Evolutionary conservation across 2,113 vertebrate genomes (phyloP).

Genomic region (Ariopsis seemanni): DNA sequence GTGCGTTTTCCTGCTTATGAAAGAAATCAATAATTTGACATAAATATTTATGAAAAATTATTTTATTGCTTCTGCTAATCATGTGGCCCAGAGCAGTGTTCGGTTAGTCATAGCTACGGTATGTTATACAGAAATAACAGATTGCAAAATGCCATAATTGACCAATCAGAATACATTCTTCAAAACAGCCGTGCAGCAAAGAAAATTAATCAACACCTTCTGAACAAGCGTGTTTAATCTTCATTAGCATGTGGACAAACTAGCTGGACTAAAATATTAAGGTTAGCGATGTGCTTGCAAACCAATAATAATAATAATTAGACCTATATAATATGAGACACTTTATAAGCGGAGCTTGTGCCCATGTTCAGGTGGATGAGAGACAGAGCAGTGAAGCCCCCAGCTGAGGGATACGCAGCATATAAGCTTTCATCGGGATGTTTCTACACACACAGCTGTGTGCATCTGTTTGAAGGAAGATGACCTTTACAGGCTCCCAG

Average conservation of each 20-base stretch:
- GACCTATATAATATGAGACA: background rate
- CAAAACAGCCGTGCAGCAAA: too few species aligned
- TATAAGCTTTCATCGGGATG: background rate
- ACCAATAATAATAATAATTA: background rate
- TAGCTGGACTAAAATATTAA: background rate
- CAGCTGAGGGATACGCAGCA: background rate
- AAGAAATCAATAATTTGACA: too few species aligned
- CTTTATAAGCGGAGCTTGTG: background rate
- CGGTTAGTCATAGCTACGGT: too few species aligned
- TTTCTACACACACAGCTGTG: constrained; percentile 7
- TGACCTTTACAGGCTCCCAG: constrained; percentile 59
- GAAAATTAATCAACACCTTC: background rate
- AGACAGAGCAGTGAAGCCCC: constrained; percentile 4
- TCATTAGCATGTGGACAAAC: background rate
- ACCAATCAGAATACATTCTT: too few species aligned
- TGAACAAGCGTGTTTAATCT: background rate
- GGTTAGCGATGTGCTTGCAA: background rate
- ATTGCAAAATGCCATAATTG: too few species aligned
- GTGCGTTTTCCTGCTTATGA: too few species aligned
- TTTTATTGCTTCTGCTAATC: too few species aligned
- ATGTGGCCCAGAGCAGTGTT: too few species aligned
- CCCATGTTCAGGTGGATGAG: background rate
- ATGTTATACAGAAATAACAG: too few species aligned
- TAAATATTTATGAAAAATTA: too few species aligned
- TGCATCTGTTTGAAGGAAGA: constrained; percentile 40